These are phyloP conservation scores for Ditylenchus dipsaci DNA, from an alignment of 1,140 invertebrate genomes.

Conservation along the genomic window DNA sequence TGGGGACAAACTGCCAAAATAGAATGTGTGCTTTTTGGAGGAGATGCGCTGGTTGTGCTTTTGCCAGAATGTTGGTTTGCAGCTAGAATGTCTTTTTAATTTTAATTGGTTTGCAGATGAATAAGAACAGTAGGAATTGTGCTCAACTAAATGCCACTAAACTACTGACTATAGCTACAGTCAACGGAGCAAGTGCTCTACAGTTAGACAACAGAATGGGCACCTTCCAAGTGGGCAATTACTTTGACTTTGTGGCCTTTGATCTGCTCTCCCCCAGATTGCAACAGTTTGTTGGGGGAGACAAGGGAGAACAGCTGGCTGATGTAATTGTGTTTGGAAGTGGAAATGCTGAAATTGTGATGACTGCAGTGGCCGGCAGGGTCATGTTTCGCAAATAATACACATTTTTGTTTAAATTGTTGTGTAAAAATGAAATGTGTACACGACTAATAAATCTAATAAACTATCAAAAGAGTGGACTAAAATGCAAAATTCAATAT, in stretches of 20 bases:
- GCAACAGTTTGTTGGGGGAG: constrained; percentile 3
- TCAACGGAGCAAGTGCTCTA: constrained; percentile 48
- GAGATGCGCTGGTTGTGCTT: constrained; percentile 56
- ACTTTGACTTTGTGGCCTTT: constrained; percentile 39
- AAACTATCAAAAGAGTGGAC: too few relatives aligned
- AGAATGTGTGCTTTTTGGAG: constrained; percentile 50
- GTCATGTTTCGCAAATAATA: constrained; percentile 5
- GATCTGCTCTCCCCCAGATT: constrained; percentile 20
- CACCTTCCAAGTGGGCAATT: constrained; percentile 23
- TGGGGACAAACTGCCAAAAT: constrained; percentile 57
- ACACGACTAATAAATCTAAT: too few relatives aligned
- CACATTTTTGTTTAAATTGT: too few relatives aligned
- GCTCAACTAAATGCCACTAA: constrained; percentile 39
- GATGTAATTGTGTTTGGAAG: constrained; percentile 46
- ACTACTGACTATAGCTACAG: constrained; percentile 43
- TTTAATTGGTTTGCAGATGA: constrained; percentile 38
- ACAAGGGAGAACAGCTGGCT: constrained; percentile 23
- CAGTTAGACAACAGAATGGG: constrained; percentile 32
- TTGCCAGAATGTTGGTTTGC: constrained; percentile 51
- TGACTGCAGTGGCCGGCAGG: constrained; percentile 9
- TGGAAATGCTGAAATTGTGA: constrained; percentile 44
- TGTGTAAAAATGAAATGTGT: too few relatives aligned
- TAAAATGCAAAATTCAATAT: too few relatives aligned
- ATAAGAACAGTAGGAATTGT: constrained; percentile 45
- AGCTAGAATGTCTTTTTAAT: constrained; percentile 16